Evolutionary conservation across 2,888 invertebrate species (phyloP).

Genomic region (Crossocerus cetratus): DNA sequence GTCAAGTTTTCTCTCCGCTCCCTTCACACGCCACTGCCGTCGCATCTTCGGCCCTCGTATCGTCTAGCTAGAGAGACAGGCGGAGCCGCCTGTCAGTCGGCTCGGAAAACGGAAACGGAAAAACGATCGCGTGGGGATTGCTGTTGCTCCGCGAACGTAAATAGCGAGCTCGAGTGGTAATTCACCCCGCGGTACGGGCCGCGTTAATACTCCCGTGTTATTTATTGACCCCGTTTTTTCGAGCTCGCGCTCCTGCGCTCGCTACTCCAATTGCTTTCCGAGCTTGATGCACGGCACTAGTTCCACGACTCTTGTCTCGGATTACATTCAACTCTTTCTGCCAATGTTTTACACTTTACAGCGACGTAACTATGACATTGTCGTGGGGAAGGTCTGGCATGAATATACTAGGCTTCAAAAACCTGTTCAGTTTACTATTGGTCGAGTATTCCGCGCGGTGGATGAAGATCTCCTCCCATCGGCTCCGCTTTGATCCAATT

Average conservation of each 20-base stretch:
- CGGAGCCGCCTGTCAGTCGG: background rate
- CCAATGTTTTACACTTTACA: too few relatives aligned
- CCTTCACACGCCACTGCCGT: background rate
- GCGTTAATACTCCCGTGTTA: background rate
- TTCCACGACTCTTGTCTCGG: too few relatives aligned
- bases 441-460: too few relatives aligned
- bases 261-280: background rate
- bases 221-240: background rate
- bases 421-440: too few relatives aligned
- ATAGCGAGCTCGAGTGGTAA: slow-evolving; percentile 2
- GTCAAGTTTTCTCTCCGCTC: background rate
- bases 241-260: background rate
- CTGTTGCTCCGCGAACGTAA: background rate
- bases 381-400: too few relatives aligned
- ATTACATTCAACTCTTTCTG: too few relatives aligned
- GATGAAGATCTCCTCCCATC: too few relatives aligned
- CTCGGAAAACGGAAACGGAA: slow-evolving; percentile 33
- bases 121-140: slow-evolving; percentile 9
- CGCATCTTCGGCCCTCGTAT: background rate
- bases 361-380: too few relatives aligned
- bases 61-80: background rate
- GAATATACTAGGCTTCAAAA: too few relatives aligned
- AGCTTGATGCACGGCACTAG: too few relatives aligned
- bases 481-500: too few relatives aligned
- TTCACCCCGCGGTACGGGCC: background rate